Base-by-base conservation (phyloP, 2,888 invertebrate species). In the Pristionchus maxplancki region DNA sequence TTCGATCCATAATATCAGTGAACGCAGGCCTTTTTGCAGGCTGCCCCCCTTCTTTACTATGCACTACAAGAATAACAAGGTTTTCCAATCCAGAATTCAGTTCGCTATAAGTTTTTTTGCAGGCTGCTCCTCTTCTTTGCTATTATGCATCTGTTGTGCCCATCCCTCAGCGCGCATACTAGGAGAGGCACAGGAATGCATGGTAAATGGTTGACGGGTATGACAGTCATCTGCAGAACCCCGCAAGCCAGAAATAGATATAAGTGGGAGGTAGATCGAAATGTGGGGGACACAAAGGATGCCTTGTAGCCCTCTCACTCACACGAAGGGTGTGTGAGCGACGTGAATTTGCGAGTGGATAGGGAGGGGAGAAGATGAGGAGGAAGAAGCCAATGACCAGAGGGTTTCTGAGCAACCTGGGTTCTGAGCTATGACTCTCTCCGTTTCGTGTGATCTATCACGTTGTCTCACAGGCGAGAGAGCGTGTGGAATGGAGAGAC, bases 281-380 rank as follows among this genome's bases (percentile, higher is more conserved):
- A 40, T 1, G 13, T 28, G 40, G 71, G 40, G 15, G 1, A 50
- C 4, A 74, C 9, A 20, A 24, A 17, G 5, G 17, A 24, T 20
- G 20, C 15, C 17, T 64, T 17, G 31, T 4, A 15, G 40, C 4
- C 71, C 15, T 67, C 64, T 6, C 44, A 44, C 48, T 11, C 15
- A 82, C 31, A 81, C 20, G 28, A 50, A 82, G 50, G 31, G 82
- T 37, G 53, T 50, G 82, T 31, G 82, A 82, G 50, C 8, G 44
- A 44, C 28, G 81, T 44, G 82, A 83, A 44, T 53, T n/a, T 5
- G 20, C 8, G 37, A 64, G 64, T 17, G 31, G 28, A 48, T 6
- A 48, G 28, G 67, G 20, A 44, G 44, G 48, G 40, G 37, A 31
- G 50, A 85, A 20, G 17, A 11, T 17, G 34, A 11, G 24, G 31